These are phyloP conservation scores for Pangasius sanitwongsei DNA, from an alignment of 2,797 vertebrate species.

Conservation along the genomic window DNA sequence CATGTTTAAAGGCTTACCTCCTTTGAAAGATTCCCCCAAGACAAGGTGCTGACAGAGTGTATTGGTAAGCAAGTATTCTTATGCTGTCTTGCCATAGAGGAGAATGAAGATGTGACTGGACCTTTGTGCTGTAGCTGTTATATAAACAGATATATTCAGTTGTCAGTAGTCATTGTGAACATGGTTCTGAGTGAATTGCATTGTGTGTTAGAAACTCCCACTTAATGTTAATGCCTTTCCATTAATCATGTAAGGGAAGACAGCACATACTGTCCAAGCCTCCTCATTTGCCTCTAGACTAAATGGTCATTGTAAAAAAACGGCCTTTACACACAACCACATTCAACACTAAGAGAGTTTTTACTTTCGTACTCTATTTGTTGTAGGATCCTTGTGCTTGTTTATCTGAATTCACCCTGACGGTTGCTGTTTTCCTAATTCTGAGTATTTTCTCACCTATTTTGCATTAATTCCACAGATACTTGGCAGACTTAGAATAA, in stretches of 20 bases:
- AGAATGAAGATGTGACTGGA: background rate
- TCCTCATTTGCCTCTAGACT: background rate
- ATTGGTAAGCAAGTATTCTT: background rate
- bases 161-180: slow-evolving; percentile 23
- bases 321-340: background rate
- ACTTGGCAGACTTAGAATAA: slow-evolving; percentile 1
- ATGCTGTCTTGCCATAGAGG: background rate
- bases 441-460: background rate
- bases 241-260: background rate
- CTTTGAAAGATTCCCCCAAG: background rate
- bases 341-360: background rate
- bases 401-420: background rate
- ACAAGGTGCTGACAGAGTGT: background rate
- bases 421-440: background rate
- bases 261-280: background rate
- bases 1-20: background rate
- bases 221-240: slow-evolving; percentile 3
- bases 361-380: background rate
- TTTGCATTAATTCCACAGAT: background rate
- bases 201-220: slow-evolving; percentile 19
- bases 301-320: too few relatives aligned
- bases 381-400: background rate
- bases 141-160: slow-evolving; percentile 26
- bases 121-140: slow-evolving; percentile 19
- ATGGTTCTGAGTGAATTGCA: background rate